Percentiles rank a stretch among this genome's conserved stretches.
phyloP scores from a whole-genome alignment of 2,113 vertebrate species.

The Piliocolobus tephrosceles region DNA sequence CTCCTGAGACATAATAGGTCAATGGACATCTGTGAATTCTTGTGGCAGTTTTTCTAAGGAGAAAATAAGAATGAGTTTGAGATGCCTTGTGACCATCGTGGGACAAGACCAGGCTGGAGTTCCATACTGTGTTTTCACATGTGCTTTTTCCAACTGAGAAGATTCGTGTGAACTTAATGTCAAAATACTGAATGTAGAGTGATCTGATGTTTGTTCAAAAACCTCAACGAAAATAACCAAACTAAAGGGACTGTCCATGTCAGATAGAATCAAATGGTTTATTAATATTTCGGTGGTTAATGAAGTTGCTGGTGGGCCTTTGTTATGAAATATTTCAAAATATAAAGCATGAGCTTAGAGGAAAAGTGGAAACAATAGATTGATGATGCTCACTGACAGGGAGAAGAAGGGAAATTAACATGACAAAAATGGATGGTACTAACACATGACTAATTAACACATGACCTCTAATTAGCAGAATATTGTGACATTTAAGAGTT shows the following conservation, averaged over 20 bases:
- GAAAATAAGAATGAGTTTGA: neutral
- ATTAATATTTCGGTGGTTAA: neutral
- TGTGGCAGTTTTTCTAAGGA: neutral
- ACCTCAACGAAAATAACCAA: neutral
- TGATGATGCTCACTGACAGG: neutral
- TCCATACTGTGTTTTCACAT: neutral
- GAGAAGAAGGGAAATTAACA: neutral
- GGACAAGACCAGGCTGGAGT: neutral
- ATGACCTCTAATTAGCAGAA: neutral
- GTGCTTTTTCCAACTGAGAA: neutral
- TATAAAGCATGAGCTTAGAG: neutral
- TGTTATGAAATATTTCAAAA: constrained; percentile 16
- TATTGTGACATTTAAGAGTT: neutral
- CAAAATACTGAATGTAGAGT: neutral
- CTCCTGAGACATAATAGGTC: neutral
- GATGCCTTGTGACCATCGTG: neutral
- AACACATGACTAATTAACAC: neutral
- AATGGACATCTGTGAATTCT: neutral
- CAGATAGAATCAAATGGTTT: neutral
- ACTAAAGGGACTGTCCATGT: neutral
- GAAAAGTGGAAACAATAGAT: neutral
- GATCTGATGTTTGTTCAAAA: neutral
- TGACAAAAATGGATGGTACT: neutral
- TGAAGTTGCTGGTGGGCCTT: neutral
- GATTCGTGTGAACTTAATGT: neutral